phyloP scores from a whole-genome alignment of 2,113 vertebrate species.

The Candoia aspera region DNA sequence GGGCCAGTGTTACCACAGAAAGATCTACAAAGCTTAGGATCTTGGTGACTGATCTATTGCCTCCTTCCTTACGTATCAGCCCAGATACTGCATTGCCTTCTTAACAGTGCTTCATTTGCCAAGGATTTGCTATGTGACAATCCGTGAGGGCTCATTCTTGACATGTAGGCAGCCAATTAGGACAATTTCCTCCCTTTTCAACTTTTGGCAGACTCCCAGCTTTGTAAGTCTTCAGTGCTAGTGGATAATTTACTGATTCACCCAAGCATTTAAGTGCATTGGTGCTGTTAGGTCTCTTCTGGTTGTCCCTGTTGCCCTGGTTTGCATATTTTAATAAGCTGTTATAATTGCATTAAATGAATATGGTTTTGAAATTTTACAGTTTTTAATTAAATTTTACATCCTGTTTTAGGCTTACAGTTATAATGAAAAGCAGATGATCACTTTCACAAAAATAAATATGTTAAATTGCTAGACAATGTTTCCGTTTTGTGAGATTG shows the following conservation, averaged over 20 bases:
- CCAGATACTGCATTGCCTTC: not conserved
- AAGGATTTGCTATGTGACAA: not conserved
- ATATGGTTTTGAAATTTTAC: not conserved
- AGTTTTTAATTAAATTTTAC: not conserved
- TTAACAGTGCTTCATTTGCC: not conserved
- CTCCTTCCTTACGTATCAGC: not conserved
- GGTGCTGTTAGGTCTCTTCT: not conserved
- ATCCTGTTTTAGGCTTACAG: not conserved
- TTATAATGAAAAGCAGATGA: not conserved
- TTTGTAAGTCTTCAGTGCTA: not conserved
- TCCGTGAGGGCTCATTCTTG: not conserved
- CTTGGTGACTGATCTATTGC: not conserved
- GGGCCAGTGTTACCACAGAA: not conserved
- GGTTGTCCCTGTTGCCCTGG: not conserved
- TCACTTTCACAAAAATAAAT: not conserved
- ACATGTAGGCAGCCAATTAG: not conserved
- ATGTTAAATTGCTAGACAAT: not conserved
- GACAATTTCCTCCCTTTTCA: not conserved
- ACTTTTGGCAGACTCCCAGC: not conserved
- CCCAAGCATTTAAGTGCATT: not conserved
- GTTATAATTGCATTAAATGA: not conserved
- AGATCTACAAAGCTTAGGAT: not conserved
- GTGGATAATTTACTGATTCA: not conserved
- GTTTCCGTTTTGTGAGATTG: not conserved
- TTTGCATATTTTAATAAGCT: not conserved